Conservation (phyloP, 2,113 vertebrate species). For the Nibea albiflora region DNA sequence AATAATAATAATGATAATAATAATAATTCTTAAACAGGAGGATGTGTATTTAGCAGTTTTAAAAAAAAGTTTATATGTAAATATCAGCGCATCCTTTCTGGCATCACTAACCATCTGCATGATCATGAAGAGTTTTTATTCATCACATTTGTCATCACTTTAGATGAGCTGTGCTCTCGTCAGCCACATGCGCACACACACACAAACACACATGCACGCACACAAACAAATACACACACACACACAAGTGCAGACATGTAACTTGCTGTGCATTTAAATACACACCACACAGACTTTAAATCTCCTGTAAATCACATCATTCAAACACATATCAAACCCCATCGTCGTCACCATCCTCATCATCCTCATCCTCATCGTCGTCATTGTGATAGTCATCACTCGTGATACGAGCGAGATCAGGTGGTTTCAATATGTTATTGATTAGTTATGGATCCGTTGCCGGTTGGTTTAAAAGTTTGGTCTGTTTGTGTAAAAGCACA, state of each 20-base stretch:
- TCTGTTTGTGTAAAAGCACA: conserved; percentile 80
- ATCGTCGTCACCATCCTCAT: conserved; percentile 7
- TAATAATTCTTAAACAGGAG: conserved; percentile 70
- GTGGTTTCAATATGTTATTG: conserved; percentile 70
- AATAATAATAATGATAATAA: conserved; percentile 77
- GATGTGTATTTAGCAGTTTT: conserved; percentile 82
- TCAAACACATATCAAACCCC: conserved; percentile 50
- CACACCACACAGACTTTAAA: conserved; percentile 49
- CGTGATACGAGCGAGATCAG: conserved; percentile 57
- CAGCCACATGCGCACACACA: conserved; percentile 23
- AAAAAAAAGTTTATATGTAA: conserved; percentile 81
- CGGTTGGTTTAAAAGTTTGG: conserved; percentile 70
- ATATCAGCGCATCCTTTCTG: conserved; percentile 78
- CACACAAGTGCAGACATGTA: conserved; percentile 33
- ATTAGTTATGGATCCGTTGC: conserved; percentile 64
- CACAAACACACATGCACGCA: conserved; percentile 25
- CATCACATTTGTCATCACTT: conserved; percentile 67
- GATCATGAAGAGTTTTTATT: conserved; percentile 75
- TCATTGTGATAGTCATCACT: conserved; percentile 53
- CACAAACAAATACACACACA: conserved; percentile 23
- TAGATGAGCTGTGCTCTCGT: conserved; percentile 80
- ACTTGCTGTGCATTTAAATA: conserved; percentile 52
- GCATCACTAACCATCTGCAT: conserved; percentile 82
- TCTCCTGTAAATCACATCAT: conserved; percentile 56
- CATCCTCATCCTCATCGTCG: conserved; percentile 12